Base-by-base conservation (phyloP, 2,888 invertebrate species). In the Labia minor region DNA sequence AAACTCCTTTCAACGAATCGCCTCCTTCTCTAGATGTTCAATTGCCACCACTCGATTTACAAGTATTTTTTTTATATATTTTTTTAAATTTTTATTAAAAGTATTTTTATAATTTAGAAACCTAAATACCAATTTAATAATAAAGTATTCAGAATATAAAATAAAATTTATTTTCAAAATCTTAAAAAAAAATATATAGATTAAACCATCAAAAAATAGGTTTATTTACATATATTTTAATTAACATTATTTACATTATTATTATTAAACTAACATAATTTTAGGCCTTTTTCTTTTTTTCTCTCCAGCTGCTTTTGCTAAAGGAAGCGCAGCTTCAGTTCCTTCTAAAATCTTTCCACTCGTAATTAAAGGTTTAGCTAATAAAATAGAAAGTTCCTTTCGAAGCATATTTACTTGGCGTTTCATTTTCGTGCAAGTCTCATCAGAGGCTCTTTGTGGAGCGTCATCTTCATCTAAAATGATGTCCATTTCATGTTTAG, bases 401-500 rank as follows among this genome's bases (percentile, higher is more conserved):
- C 16, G 26, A 8, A 49, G 14, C n/a, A 49, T n/a, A 49, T 49
- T 49, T 11, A 49, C 49, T 11, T 49, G 49, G 14, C n/a, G 49
- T 49, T 49, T 49, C 49, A 49, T 10, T 49, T 49, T 4, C 14
- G 49, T n/a, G n/a, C 49, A 49, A 14, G 49, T 49, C n/a, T 49
- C n/a, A 49, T 49, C 49, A 11, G 49, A 49, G 49, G 49, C 49
- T n/a, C 49, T 11, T 49, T 49, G 14, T 14, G 49, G 49, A 8
- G 16, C 64, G 19, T 80, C 77, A 69, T 86, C 86, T 49, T 92
- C 89, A 73, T 95, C 95, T 1, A 95, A 79, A 68, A 97, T 85
- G 73, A 95, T 88, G 77, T 97, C 97, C 87, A 95, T 90, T 71
- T 95, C 94, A 70, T 86, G 83, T 0, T 93, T 92, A 1, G 89